These are phyloP conservation scores for Cotesia typhae DNA, from an alignment of 1,140 invertebrate species.

Conservation along the genomic window DNA sequence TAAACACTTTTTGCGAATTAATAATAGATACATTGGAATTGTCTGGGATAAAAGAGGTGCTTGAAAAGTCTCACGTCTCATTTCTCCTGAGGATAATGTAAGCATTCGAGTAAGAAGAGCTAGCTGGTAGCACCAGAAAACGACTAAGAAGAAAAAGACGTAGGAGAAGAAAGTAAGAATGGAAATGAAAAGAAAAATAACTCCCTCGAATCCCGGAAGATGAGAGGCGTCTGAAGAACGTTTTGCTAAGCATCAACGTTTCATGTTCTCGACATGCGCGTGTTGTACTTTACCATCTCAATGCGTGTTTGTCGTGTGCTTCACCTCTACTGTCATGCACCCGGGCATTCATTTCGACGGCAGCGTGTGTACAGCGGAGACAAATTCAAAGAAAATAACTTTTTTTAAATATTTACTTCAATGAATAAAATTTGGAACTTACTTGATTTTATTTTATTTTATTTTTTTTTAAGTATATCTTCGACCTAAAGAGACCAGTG, in stretches of 20 bases:
- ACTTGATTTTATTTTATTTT: too few species aligned
- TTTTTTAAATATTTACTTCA: too few species aligned
- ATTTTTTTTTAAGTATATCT: too few species aligned
- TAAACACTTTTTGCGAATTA: slow-evolving; percentile 21
- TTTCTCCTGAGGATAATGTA: slow-evolving; percentile 19
- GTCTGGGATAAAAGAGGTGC: slow-evolving; percentile 33
- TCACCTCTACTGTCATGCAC: slow-evolving; percentile 27
- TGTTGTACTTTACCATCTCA: slow-evolving; percentile 25
- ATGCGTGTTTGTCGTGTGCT: slow-evolving; percentile 42
- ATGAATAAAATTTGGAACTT: neutral
- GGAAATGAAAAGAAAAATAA: too few species aligned
- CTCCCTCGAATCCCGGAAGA: slow-evolving; percentile 33
- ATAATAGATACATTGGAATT: slow-evolving; percentile 29
- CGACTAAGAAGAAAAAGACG: neutral
- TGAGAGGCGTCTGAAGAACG: slow-evolving; percentile 38
- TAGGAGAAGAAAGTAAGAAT: neutral
- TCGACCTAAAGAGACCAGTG: too few species aligned
- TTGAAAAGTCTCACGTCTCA: slow-evolving; percentile 31
- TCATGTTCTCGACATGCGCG: slow-evolving; percentile 32
- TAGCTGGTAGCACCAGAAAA: too few species aligned
- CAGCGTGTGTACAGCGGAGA: neutral
- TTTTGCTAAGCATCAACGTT: slow-evolving; percentile 38
- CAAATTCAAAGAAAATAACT: too few species aligned
- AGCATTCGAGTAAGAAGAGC: slow-evolving; percentile 1
- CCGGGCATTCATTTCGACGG: slow-evolving; percentile 38